Conservation (phyloP, 1,140 invertebrate species). For the Teleogryllus occipitalis region DNA sequence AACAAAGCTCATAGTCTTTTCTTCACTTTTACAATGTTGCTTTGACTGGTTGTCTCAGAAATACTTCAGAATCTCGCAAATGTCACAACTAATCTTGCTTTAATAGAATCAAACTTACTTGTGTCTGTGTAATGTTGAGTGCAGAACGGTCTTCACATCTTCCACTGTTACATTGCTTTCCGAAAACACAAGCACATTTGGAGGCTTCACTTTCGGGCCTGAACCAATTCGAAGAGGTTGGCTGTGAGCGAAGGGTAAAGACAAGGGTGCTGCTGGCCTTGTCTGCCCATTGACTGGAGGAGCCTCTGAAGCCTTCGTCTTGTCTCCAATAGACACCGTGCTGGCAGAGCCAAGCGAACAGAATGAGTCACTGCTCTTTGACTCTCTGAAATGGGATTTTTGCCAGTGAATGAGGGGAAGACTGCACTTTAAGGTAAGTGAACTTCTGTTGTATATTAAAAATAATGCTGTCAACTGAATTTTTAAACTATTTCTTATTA, state of each 20-base stretch:
- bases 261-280: constrained; percentile 12
- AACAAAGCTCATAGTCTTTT: no score
- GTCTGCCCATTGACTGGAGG: constrained; percentile 9
- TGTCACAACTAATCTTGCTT: not conserved
- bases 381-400: constrained; percentile 19
- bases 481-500: not conserved
- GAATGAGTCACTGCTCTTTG: constrained; percentile 26
- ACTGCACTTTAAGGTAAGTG: not conserved
- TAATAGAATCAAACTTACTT: constrained; percentile 41
- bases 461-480: not conserved
- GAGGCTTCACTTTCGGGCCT: constrained; percentile 39
- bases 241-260: not conserved
- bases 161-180: constrained; percentile 63
- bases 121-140: constrained; percentile 57
- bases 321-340: constrained; percentile 21
- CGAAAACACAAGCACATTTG: constrained; percentile 74
- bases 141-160: constrained; percentile 57
- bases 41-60: no score
- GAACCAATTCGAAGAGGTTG: constrained; percentile 16
- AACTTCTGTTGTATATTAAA: not conserved
- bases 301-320: not conserved
- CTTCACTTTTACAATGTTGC: no score
- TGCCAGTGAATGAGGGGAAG: not conserved
- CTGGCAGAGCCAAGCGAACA: constrained; percentile 26
- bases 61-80: no score